Evolutionary conservation across 2,797 vertebrate species (phyloP).

Genomic region (Chiroxiphia lanceolata): DNA sequence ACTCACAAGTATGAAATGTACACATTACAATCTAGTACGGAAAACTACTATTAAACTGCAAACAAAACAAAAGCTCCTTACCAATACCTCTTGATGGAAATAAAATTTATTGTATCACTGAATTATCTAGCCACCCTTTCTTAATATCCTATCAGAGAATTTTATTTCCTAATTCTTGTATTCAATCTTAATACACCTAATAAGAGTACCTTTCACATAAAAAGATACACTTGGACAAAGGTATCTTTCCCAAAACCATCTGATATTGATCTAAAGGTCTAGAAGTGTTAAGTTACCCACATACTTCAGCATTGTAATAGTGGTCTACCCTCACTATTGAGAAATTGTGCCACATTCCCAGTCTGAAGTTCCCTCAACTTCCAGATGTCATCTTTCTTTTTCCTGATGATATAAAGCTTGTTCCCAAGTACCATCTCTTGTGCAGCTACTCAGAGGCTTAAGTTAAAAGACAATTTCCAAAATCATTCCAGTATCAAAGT

Average conservation of each 20-base stretch:
- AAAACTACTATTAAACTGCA: background rate
- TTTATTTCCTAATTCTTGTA: background rate
- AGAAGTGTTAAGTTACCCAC: background rate
- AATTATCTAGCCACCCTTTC: background rate
- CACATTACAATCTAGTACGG: fast-evolving
- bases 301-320: background rate
- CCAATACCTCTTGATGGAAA: background rate
- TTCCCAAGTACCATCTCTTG: background rate
- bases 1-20: background rate
- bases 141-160: background rate
- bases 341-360: background rate
- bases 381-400: background rate
- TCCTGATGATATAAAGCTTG: background rate
- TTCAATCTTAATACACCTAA: background rate
- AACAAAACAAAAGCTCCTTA: background rate
- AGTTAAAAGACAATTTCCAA: background rate
- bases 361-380: background rate
- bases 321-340: background rate
- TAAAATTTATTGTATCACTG: background rate
- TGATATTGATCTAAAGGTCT: background rate
- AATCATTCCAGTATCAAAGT: background rate
- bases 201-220: background rate
- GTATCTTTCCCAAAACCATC: background rate
- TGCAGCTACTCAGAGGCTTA: background rate
- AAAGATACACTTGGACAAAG: background rate